Evolutionary conservation across 1,140 invertebrate species (phyloP), one percentile per base, ranked within the genome.

Genomic region (Platorchestia sp.): DNA sequence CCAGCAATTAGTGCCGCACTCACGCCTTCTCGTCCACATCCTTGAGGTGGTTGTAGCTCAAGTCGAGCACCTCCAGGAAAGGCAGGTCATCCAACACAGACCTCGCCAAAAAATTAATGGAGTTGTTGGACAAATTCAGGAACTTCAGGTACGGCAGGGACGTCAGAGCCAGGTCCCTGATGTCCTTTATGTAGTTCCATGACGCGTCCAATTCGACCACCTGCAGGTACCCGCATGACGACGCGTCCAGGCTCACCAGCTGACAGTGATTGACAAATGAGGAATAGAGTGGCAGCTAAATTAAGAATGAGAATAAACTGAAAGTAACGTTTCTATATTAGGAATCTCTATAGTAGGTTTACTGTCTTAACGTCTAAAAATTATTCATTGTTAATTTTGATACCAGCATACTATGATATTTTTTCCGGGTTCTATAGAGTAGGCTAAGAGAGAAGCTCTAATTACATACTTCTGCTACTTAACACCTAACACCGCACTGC

Each of bases 21-120:
- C 44, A 90, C 87, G 87, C 10, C 19, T 10, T 14, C 10, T 19
- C 22, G 27, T 90, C 87, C 41, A 90, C 44, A 5, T 90, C 27
- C 87, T 90, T 90, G 5, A 90, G 27, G 41, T 90, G 44, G 87
- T 90, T 90, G 87, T 90, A 45, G 41, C 87, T 90, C 87, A 90
- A 16, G 44, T 90, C 87, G 19, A 90, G 41, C 10, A 42, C 41
- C 42, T 90, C 27, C 7, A 90, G 87, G 10, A 90, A 42, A 14
- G 87, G 87, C 87, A 90, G 41, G 44, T 90, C 44, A 41, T 44
- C 44, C 87, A 45, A 14, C 10, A 90, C 44, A 27, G 41, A 3
- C 41, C 36, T 90, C 44, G 87, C 14, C 14, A 90, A 6, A 14
- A 45, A 43, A 19, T 3, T 90, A 27, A 90, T 90, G 19, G 87